phyloP scores from a whole-genome alignment of 2,888 invertebrate genomes.

The Epicampocera succincta region DNA sequence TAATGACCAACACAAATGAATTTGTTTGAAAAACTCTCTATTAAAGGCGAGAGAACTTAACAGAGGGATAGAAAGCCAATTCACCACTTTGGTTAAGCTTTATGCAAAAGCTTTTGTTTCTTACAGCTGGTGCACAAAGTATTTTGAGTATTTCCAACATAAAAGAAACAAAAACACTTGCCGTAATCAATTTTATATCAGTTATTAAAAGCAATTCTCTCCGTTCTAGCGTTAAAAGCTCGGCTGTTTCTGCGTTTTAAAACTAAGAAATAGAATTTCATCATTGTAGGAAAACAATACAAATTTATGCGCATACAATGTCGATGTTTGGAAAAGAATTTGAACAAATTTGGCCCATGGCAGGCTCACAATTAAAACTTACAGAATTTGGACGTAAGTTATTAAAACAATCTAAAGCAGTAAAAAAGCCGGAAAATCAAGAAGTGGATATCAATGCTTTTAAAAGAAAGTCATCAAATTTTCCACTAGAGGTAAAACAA shows the following conservation, averaged over 20 bases:
- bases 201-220: conserved; percentile 4
- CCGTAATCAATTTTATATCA: not conserved
- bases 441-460: conserved; percentile 71
- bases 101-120: conserved; percentile 29
- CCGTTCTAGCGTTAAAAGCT: not conserved
- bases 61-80: not conserved
- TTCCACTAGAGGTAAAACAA: conserved; percentile 75
- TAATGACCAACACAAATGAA: too few relatives aligned
- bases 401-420: conserved; percentile 72
- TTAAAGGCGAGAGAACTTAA: too few relatives aligned
- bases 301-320: conserved; percentile 68
- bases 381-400: conserved; percentile 73
- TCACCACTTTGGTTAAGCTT: conserved; percentile 35
- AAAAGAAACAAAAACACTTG: not conserved
- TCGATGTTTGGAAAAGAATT: conserved; percentile 76
- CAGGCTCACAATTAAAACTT: conserved; percentile 56
- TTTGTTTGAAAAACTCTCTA: too few relatives aligned
- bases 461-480: conserved; percentile 73
- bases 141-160: not conserved
- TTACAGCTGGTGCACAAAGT: conserved; percentile 14
- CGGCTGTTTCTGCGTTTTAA: too few relatives aligned
- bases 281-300: not conserved
- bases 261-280: not conserved
- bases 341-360: conserved; percentile 73
- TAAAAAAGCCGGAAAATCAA: conserved; percentile 70